Percentiles rank a stretch among this genome's conserved stretches.
phyloP scores from a whole-genome alignment of 1,140 invertebrate species.

The Stegodyphus mimosarum region DNA sequence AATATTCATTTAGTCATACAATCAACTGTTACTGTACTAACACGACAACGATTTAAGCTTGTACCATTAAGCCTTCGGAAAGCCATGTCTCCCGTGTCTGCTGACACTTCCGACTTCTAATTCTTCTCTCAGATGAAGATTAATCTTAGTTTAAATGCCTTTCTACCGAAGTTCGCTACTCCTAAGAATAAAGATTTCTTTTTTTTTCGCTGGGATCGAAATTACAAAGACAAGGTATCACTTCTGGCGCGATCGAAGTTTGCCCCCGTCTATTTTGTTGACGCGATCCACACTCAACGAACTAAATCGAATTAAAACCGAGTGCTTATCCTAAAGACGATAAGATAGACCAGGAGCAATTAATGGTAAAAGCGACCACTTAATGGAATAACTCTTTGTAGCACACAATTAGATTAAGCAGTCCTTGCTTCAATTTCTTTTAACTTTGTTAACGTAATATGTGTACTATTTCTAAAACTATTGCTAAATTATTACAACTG shows the following conservation, averaged over 20 bases:
- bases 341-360: conserved; percentile 40
- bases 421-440: not conserved
- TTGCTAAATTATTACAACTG: no score
- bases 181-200: conserved; percentile 9
- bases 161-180: not conserved
- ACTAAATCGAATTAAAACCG: conserved; percentile 46
- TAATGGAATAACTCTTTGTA: conserved; percentile 28
- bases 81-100: no score
- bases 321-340: conserved; percentile 28
- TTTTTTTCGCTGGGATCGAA: not conserved
- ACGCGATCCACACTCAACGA: conserved; percentile 15
- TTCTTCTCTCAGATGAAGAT: conserved; percentile 5
- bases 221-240: conserved; percentile 36
- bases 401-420: conserved; percentile 26
- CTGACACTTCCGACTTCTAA: no score
- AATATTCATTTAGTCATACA: no score
- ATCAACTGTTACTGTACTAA: no score
- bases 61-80: no score
- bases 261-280: conserved; percentile 17
- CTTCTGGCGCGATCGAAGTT: conserved; percentile 26
- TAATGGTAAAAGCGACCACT: conserved; percentile 12
- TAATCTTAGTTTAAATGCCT: conserved; percentile 17
- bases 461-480: no score
- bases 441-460: no score
- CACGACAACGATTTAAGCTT: no score